These are phyloP conservation scores for Echinarachnius parma DNA, from an alignment of 53 echinoderm and acorn worm genomes.

Conservation along the genomic window DNA sequence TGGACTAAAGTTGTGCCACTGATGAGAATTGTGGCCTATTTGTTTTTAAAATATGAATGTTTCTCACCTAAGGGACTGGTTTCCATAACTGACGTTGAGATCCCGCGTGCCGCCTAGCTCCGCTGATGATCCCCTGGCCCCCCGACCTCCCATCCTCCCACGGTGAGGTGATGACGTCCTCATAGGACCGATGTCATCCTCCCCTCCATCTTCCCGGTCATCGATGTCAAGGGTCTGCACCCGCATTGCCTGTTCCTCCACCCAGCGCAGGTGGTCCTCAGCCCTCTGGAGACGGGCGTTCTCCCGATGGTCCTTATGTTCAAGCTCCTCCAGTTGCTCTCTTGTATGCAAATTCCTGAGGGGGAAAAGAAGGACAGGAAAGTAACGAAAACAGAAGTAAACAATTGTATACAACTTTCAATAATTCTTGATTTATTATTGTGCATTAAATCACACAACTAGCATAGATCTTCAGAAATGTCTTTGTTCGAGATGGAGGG, in stretches of 20 bases:
- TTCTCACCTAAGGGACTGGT: slow-evolving; percentile 35
- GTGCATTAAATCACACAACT: no score
- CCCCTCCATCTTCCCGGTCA: slow-evolving; percentile 29
- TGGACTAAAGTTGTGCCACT: no score
- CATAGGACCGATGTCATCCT: not conserved
- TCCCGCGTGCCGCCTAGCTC: slow-evolving; percentile 22
- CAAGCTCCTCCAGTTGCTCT: slow-evolving; percentile 38
- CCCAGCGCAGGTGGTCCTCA: slow-evolving; percentile 72
- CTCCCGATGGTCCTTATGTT: slow-evolving; percentile 14
- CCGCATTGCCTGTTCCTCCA: slow-evolving; percentile 77
- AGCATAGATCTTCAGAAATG: no score
- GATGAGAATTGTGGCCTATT: no score
- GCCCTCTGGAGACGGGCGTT: slow-evolving; percentile 40
- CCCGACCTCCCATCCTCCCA: slow-evolving; percentile 11
- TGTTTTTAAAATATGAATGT: no score
- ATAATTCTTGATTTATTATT: no score
- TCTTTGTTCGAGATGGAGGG: no score
- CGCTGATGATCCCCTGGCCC: not conserved
- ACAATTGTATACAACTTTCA: no score
- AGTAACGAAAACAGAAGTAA: no score
- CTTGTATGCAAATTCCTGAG: slow-evolving; percentile 18
- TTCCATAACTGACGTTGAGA: slow-evolving; percentile 43
- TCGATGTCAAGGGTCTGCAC: slow-evolving; percentile 57
- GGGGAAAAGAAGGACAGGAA: not conserved
- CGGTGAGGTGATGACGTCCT: slow-evolving; percentile 14